Evolutionary conservation across 37 sponge, comb jelly and placozoan genomes (phyloP).

Genomic region (Ephydatia muelleri): DNA sequence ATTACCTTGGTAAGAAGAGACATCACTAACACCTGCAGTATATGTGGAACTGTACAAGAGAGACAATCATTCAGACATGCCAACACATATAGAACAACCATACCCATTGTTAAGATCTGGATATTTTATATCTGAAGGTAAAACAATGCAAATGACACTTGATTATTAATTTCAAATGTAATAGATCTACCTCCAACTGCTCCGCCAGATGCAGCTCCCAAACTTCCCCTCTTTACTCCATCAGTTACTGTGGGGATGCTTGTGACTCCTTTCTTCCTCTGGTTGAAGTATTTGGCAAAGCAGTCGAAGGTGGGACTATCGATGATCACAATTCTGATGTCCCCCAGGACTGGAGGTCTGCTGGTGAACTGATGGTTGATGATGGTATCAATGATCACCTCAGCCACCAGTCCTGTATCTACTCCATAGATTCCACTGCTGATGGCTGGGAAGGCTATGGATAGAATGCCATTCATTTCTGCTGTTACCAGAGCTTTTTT

Average conservation of each 20-base stretch:
- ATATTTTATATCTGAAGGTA: no score
- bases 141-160: no score
- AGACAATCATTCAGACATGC: no score
- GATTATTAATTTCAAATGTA: background rate
- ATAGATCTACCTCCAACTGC: background rate
- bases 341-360: conserved; percentile 34
- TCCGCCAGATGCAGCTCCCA: background rate
- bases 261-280: background rate
- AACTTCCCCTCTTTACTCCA: background rate
- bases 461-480: conserved; percentile 20
- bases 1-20: no score
- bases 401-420: conserved; percentile 27
- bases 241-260: background rate
- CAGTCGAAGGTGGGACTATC: conserved; percentile 44
- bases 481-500: conserved; percentile 31
- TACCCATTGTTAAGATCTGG: no score
- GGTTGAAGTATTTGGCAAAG: conserved; percentile 24
- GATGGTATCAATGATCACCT: conserved; percentile 37
- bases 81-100: no score
- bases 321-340: conserved; percentile 75
- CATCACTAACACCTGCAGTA: no score
- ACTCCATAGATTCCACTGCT: conserved; percentile 78
- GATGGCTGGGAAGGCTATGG: conserved; percentile 74
- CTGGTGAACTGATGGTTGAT: conserved; percentile 25
- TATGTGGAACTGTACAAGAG: no score